Evolutionary conservation across 2,797 vertebrate species (phyloP), one percentile per base, ranked within the genome.

Genomic region (Myripristis murdjan): DNA sequence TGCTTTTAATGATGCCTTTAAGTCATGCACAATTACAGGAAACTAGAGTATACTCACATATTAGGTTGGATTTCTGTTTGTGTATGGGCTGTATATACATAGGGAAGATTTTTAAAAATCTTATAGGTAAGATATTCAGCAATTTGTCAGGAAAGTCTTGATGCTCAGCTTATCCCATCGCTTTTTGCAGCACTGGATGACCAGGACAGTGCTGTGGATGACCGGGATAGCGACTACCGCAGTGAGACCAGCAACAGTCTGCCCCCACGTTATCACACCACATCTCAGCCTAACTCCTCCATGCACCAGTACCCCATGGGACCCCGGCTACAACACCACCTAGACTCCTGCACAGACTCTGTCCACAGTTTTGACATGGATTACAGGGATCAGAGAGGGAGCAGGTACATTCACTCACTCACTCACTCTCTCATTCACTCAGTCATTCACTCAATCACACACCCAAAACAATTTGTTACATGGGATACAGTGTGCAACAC

Each of bases 191-290:
- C 97, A 51, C 94, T 97, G 66, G 98, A 99, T 85, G 98, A 99
- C 62, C 95, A 95, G 39, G 98, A 99, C 90, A 99, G 98, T 54
- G 96, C 97, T 0, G 95, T 97, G 7, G 98, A 99, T 26, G 98
- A 99, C 87, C 92, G 98, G 68, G 98, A 99, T 81, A 99, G 98
- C 3, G 98, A 99, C 93, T 99, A 99, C 70, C 96, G 98, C 78
- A 99, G 98, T 0, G 98, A 99, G 91, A 97, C 97, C 0, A 98
- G 98, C 87, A 98, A 90, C 91, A 97, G 97, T 89, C 81, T 98
- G 44, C 98, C 97, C 5, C 97, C 96, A 0, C 96, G 94, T 0
- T 98, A 95, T 91, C 97, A 97, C 87, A 97, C 95, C 0, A 97
- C 97, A 0, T 91, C 90, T 7, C 98, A 99, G 88, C 97, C 98